A percentile compares a stretch with the other conserved stretches of the same genome.
phyloP scores from a whole-genome alignment of 2,113 vertebrate genomes.

The Mola mola region DNA sequence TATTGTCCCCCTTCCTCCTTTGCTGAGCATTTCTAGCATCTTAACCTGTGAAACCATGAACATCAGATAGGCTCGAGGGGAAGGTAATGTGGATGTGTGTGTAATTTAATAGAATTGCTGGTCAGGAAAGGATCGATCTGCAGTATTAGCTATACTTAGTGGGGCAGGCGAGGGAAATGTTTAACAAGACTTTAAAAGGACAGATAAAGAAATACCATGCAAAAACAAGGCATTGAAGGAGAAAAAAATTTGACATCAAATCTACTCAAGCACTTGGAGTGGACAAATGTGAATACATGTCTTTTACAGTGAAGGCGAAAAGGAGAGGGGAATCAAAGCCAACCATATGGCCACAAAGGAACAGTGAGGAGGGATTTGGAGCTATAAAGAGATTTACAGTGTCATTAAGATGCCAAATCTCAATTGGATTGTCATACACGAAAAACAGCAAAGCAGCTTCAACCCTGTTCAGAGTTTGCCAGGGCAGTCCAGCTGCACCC shows the following conservation, averaged over 20 bases:
- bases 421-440: conserved; percentile 12
- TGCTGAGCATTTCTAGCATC: conserved; percentile 5
- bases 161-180: conserved; percentile 31
- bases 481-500: conserved; percentile 17
- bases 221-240: neutral
- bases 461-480: conserved; percentile 3
- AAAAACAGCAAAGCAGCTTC: conserved; percentile 21
- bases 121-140: conserved; percentile 44
- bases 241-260: too few species aligned
- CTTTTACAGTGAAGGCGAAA: neutral
- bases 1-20: conserved; percentile 2
- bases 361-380: conserved; percentile 10
- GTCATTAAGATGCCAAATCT: conserved; percentile 38
- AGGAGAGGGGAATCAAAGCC: neutral
- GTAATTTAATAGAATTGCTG: conserved; percentile 51
- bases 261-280: too few species aligned
- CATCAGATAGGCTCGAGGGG: conserved; percentile 5
- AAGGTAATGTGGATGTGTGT: conserved; percentile 9
- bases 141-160: conserved; percentile 42
- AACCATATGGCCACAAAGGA: neutral
- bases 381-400: conserved; percentile 33
- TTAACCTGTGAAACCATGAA: conserved; percentile 7
- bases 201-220: conserved; percentile 25
- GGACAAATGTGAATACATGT: too few species aligned
- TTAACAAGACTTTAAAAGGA: conserved; percentile 57